A percentile compares a stretch with the other conserved stretches of the same genome.
Conservation (phyloP, 2,888 invertebrate genomes). For the Hemistola chrysoprasaria region DNA sequence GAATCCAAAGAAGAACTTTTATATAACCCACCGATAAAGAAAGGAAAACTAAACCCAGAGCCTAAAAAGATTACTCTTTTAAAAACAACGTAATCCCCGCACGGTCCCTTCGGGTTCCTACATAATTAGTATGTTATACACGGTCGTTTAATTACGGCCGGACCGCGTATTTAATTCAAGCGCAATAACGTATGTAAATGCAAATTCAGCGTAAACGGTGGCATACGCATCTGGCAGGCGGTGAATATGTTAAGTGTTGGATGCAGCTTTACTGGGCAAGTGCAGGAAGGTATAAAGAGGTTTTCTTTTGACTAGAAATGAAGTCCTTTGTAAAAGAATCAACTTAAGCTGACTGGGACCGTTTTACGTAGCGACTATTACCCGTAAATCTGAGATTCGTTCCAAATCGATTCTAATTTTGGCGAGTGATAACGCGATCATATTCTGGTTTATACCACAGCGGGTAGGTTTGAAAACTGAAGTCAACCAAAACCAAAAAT, state of each 20-base stretch:
- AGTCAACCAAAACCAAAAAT: too few relatives aligned
- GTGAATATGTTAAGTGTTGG: slow-evolving; percentile 6
- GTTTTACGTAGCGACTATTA: too few relatives aligned
- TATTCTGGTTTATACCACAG: too few relatives aligned
- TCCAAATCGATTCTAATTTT: too few relatives aligned
- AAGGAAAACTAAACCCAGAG: too few relatives aligned
- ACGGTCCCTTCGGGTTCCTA: slow-evolving; percentile 4
- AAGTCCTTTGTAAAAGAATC: too few relatives aligned
- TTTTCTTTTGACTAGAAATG: neutral
- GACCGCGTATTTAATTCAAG: slow-evolving; percentile 30
- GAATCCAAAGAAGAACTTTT: too few relatives aligned
- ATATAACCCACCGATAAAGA: too few relatives aligned
- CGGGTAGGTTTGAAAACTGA: too few relatives aligned
- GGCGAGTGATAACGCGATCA: too few relatives aligned
- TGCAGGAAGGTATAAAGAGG: slow-evolving; percentile 5
- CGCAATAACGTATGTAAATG: slow-evolving; percentile 29
- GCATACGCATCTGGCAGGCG: slow-evolving; percentile 22
- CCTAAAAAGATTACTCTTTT: neutral
- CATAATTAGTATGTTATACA: slow-evolving; percentile 22
- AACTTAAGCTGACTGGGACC: too few relatives aligned
- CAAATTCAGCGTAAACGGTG: slow-evolving; percentile 30
- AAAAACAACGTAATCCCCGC: neutral
- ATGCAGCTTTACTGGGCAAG: neutral
- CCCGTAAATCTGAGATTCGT: too few relatives aligned
- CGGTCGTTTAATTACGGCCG: slow-evolving; percentile 16